These are phyloP conservation scores for Lethenteron camtschaticum DNA, from an alignment of 2,113 vertebrate genomes.

Conservation along the genomic window DNA sequence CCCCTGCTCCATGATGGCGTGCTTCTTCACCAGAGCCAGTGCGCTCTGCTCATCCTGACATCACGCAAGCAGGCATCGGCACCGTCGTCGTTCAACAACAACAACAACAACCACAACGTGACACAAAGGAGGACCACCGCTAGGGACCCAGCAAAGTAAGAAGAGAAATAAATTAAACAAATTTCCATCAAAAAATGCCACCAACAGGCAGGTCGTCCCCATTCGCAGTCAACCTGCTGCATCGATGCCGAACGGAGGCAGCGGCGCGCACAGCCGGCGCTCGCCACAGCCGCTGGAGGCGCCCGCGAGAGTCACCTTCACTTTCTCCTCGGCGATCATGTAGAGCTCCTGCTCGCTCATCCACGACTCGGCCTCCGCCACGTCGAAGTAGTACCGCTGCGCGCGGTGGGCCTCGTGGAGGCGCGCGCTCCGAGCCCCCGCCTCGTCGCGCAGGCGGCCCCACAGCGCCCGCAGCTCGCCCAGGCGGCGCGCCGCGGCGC, in stretches of 20 bases:
- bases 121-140: too few relatives aligned
- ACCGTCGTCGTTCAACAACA: too few relatives aligned
- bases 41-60: conserved; percentile 63
- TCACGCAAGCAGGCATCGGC: too few relatives aligned
- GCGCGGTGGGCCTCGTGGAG: conserved; percentile 42
- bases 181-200: too few relatives aligned
- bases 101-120: too few relatives aligned
- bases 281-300: too few relatives aligned
- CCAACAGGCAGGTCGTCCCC: too few relatives aligned
- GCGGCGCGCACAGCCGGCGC: too few relatives aligned
- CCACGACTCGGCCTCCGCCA: conserved; percentile 63
- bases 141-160: too few relatives aligned
- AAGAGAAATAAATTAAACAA: too few relatives aligned
- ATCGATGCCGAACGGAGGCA: too few relatives aligned
- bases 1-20: conserved; percentile 55
- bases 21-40: conserved; percentile 66
- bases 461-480: conserved; percentile 40
- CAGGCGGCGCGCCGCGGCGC: conserved; percentile 29
- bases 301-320: conserved; percentile 32
- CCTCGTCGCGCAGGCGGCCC: conserved; percentile 39
- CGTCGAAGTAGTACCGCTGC: conserved; percentile 69
- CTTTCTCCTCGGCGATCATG: conserved; percentile 84
- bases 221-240: too few relatives aligned
- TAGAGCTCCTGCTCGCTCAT: conserved; percentile 87
- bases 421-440: conserved; percentile 35